Base-by-base conservation (phyloP, 2,888 invertebrate genomes). In the Sarcophaga subvicina region DNA sequence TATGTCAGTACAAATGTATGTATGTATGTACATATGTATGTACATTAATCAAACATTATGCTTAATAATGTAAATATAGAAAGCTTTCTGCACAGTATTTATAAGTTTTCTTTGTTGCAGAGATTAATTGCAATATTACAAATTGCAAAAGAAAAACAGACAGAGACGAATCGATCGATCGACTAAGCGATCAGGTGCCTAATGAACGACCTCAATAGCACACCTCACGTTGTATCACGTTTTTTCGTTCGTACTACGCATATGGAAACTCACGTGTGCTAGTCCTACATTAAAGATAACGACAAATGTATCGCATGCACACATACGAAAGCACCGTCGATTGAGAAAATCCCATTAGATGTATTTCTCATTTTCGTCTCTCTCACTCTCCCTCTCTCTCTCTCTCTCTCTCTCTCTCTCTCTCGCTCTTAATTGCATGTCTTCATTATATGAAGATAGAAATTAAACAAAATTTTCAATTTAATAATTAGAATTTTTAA, bases 171-270 rank as follows among this genome's bases (percentile, higher is more conserved):
- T 22, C 62, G 10, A 20, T 11, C 47, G 37, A 45, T 67, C 20
- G 20, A 76, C 62, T 62, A 54, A 67, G 12, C 49, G 60, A 62
- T 4, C 54, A 14, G 54, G 1, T 17, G 54, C 12, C 54, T 17
- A 54, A 54, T 54, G 70, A 70, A 69, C 62, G 78, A 63, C 60
- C 70, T 78, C 70, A 78, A 70, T 62, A 70, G 47, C 47, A 78
- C 78, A 78, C 73, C 69, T 87, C 86, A 87, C 83, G 80, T 86
- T 82, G 86, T 84, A 85, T 87, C 88, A 89, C 88, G 88, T 89
- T 89, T 88, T 81, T 64, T 82, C 71, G 71, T 83, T 83, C 22
- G 62, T 80, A 76, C 71, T 72, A 86, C 69, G 71, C 63, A 81
- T 80, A 75, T 63, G 59, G 70, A 75, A 77, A 70, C 84, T 89